phyloP scores from a whole-genome alignment of 2,888 invertebrate species.

The Leptarthrus brevirostris region DNA sequence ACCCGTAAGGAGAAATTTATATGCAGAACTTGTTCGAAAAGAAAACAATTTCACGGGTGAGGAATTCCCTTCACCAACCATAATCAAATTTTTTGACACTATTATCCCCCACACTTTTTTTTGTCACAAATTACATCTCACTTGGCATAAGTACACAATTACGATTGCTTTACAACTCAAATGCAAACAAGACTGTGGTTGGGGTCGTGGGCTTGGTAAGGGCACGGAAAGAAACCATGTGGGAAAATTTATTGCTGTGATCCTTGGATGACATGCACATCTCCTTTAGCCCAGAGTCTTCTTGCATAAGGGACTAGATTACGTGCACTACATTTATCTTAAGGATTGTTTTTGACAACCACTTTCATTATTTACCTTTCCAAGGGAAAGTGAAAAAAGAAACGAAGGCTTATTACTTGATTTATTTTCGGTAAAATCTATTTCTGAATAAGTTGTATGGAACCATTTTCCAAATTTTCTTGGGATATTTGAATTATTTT shows the following conservation, averaged over 20 bases:
- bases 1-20: neutral
- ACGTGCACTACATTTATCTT: constrained; percentile 42
- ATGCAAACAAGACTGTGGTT: constrained; percentile 24
- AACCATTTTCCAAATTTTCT: too few species aligned
- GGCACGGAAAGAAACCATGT: neutral
- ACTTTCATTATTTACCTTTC: constrained; percentile 5
- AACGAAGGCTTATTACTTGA: neutral
- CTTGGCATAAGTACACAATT: constrained; percentile 30
- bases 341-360: constrained; percentile 45
- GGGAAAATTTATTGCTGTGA: constrained; percentile 7
- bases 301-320: constrained; percentile 24
- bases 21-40: constrained; percentile 22
- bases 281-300: neutral
- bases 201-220: too few species aligned
- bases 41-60: constrained; percentile 28
- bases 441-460: too few species aligned
- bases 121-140: constrained; percentile 23
- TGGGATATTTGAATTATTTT: too few species aligned
- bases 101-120: constrained; percentile 1
- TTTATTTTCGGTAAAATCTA: neutral
- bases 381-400: neutral
- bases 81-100: constrained; percentile 21
- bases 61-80: too few species aligned
- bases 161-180: neutral
- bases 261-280: constrained; percentile 3